Evolutionary conservation across 2,888 invertebrate genomes (phyloP).

Genomic region (Machimus atricapillus): DNA sequence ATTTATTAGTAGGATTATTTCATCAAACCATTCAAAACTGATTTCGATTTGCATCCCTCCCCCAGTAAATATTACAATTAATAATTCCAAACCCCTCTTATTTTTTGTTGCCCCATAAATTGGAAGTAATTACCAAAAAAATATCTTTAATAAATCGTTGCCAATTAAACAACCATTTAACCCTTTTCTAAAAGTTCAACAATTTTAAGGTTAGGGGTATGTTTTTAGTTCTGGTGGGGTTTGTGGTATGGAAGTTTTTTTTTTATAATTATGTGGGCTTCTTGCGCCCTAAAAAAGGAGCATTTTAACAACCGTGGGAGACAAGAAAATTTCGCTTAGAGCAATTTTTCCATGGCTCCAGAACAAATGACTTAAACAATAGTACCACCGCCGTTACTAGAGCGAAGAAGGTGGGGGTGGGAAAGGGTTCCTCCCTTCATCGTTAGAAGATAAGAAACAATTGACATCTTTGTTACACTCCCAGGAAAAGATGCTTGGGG

Average conservation of each 20-base stretch:
- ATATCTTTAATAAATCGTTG: too few relatives aligned
- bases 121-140: too few relatives aligned
- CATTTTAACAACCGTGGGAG: background rate
- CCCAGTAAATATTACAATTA: too few relatives aligned
- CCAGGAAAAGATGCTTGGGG: background rate
- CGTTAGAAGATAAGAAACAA: background rate
- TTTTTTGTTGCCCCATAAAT: too few relatives aligned
- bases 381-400: background rate
- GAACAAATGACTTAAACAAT: background rate
- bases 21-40: too few relatives aligned
- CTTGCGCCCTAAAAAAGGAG: background rate
- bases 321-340: background rate
- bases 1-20: too few relatives aligned
- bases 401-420: background rate
- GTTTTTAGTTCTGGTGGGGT: too few relatives aligned
- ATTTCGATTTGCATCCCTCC: too few relatives aligned
- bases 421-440: background rate
- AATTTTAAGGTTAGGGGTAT: too few relatives aligned
- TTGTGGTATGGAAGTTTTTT: background rate
- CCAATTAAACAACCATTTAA: too few relatives aligned
- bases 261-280: background rate
- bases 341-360: background rate
- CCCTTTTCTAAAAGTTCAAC: too few relatives aligned
- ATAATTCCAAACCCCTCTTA: too few relatives aligned
- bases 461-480: background rate